These are phyloP conservation scores for Melanostigma gelatinosum DNA, from an alignment of 2,113 vertebrate genomes.

Conservation along the genomic window DNA sequence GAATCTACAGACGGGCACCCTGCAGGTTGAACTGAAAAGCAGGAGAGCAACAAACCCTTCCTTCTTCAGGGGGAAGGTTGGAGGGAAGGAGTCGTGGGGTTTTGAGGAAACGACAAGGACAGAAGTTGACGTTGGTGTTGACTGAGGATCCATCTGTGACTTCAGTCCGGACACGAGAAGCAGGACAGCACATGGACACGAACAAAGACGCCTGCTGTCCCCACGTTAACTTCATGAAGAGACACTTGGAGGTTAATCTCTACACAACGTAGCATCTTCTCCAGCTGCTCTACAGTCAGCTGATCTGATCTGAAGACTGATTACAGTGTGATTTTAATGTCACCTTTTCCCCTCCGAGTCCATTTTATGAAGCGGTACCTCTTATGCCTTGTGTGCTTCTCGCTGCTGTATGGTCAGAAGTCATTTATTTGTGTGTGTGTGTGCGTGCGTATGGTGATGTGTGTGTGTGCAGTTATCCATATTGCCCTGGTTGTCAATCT, in stretches of 20 bases:
- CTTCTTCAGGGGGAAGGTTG: background rate
- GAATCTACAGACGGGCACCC: background rate
- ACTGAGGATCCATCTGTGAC: background rate
- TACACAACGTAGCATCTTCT: background rate
- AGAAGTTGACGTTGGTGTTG: constrained; percentile 2
- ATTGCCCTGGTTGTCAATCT: constrained; percentile 12
- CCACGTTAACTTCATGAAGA: background rate
- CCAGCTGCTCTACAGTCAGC: constrained; percentile 16
- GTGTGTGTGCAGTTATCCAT: background rate
- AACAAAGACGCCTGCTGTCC: background rate
- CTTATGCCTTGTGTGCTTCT: constrained; percentile 51
- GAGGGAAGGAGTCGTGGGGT: background rate
- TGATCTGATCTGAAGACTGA: constrained; percentile 10
- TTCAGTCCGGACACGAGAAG: background rate
- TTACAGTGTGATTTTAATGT: background rate
- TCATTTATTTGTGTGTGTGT: constrained; percentile 18
- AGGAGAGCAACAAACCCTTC: constrained; percentile 2
- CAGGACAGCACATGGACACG: constrained; percentile 11
- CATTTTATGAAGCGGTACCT: constrained; percentile 47
- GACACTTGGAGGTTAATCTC: background rate
- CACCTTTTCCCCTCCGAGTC: constrained; percentile 18
- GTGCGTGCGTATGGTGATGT: background rate
- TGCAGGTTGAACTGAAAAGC: constrained; percentile 15
- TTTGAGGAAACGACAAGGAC: background rate
- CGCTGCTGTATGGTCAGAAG: constrained; percentile 38